Base-by-base conservation (phyloP, 2,888 invertebrate genomes). In the Perizoma flavofasciatum region DNA sequence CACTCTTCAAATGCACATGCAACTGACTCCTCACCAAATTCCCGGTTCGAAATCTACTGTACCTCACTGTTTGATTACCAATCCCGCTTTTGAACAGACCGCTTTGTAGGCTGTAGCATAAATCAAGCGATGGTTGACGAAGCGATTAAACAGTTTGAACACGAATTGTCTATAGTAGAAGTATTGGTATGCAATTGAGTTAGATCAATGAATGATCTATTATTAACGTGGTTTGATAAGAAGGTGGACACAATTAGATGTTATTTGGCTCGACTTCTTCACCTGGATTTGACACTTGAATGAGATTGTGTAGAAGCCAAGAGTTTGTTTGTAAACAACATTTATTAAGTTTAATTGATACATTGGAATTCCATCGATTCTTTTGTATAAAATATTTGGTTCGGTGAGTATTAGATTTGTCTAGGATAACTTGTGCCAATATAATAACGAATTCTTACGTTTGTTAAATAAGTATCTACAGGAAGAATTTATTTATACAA, bases 171-270 rank as follows among this genome's bases (percentile, higher is more conserved):
- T 2, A 6, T 59, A 59, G 66, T 79, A 69, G 46, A 67, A 71
- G 82, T 85, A 86, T 86, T 77, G 86, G 84, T 80, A 84, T 84
- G 75, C 77, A 74, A 85, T 85, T 81, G 82, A 79, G 68, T 67
- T 68, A 73, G 77, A 85, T 85, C 84, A 78, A 81, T 86, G 85
- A 84, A 85, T 81, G 82, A 74, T 60, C 49, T 69, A 63, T 66
- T 60, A 66, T 67, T 71, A 71, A 46, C 46, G 52, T 34, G 64
- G 62, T 67, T 43, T 57, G 68, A 44, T 35, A 52, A 56, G 37
- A 40, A 55, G 39, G 45, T 49, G 55, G 63, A 64, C 57, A 55
- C 54, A 62, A 58, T 55, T 62, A 62, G 58, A 47, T 41, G 49
- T 6, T 41, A 48, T 52, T 55, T 58, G 59, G 59, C 59, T 44